Percentiles rank a stretch among this genome's conserved stretches.
phyloP scores from a whole-genome alignment of 2,113 vertebrate species.

The Genyomyrus donnyi region DNA sequence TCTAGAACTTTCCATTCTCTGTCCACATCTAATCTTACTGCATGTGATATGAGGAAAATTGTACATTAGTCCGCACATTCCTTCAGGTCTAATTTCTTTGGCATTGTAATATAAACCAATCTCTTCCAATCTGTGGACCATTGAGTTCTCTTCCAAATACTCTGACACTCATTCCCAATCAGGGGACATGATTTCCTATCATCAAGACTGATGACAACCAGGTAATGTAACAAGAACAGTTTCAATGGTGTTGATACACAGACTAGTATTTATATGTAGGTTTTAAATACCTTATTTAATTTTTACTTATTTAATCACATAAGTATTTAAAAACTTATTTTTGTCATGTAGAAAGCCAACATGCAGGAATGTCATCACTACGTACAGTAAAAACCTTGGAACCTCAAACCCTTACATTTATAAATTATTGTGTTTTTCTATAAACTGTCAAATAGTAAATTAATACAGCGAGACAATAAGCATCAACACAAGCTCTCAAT shows the following conservation, averaged over 20 bases:
- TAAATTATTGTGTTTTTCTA: neutral
- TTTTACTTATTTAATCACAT: neutral
- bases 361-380: neutral
- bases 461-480: neutral
- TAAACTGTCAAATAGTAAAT: neutral
- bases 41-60: neutral
- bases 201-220: neutral
- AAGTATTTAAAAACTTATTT: neutral
- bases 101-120: neutral
- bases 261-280: neutral
- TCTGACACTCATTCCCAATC: neutral
- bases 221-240: neutral
- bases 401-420: neutral
- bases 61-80: neutral
- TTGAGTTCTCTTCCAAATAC: neutral
- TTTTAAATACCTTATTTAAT: neutral
- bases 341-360: neutral
- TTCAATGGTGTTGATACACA: neutral
- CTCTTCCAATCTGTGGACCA: neutral
- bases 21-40: neutral
- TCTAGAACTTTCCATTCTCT: neutral
- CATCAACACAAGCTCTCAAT: neutral
- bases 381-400: neutral
- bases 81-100: neutral
- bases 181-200: neutral